These are phyloP conservation scores for Turdus rufiventris DNA, from an alignment of 2,113 vertebrate genomes.

Conservation along the genomic window DNA sequence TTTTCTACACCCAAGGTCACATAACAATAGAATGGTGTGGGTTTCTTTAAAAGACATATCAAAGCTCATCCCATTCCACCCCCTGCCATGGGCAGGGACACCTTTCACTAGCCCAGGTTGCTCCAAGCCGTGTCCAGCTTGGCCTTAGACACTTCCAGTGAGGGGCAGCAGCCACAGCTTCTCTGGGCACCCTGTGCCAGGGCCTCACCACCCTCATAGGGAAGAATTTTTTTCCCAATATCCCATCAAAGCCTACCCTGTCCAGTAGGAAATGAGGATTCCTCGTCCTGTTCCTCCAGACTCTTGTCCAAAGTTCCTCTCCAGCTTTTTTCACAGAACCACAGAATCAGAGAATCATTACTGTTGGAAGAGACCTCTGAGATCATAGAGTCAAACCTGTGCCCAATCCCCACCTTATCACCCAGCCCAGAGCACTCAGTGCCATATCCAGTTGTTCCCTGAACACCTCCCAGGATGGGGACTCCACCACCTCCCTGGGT, in stretches of 20 bases:
- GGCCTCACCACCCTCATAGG: not conserved
- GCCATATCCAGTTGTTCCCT: not conserved
- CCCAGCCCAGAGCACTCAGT: not conserved
- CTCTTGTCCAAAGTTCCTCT: not conserved
- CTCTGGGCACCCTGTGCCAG: not conserved
- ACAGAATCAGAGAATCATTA: not conserved
- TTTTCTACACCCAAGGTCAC: not conserved
- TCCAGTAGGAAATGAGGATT: not conserved
- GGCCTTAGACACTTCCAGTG: not conserved
- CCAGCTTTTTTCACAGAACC: not conserved
- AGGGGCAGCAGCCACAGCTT: not conserved
- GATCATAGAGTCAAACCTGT: not conserved
- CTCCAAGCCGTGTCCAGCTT: accelerated
- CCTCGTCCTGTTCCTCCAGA: not conserved
- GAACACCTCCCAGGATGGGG: not conserved
- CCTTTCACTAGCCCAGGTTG: accelerated
- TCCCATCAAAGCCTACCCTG: not conserved
- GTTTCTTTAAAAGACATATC: not conserved
- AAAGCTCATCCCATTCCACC: not conserved
- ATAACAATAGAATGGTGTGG: not conserved
- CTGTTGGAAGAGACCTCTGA: not conserved
- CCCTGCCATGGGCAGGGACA: not conserved
- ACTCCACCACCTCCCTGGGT: not conserved
- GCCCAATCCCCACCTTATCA: not conserved
- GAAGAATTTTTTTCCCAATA: not conserved